Base-by-base conservation (phyloP, 2,797 vertebrate species). In the Crocodylus rhombifer region DNA sequence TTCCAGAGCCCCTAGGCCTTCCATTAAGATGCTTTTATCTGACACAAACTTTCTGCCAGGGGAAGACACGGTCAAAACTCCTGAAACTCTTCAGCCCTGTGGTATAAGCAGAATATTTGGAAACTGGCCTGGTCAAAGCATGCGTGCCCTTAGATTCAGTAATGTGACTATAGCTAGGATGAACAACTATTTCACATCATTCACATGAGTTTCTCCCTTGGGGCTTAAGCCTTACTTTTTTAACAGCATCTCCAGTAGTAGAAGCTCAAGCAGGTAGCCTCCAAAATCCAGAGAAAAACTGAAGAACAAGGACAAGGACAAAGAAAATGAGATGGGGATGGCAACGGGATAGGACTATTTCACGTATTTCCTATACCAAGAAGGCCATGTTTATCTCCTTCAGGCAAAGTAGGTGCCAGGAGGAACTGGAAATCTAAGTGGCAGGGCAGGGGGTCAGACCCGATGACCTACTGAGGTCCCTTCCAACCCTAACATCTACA, bases 21-120 rank as follows among this genome's bases (percentile, higher is more conserved):
- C 92, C 92, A 60, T 86, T 92, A 91, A 1, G 1, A 76, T 86
- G 88, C 76, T 94, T 94, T 96, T 87, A 92, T 88, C 61, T 80
- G 79, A 95, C 92, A 88, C 26, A 91, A 92, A 88, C 92, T 95
- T 94, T 94, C 87, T 82, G 80, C 86, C 82, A 14, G 15, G 42
- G 57, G 89, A 96, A 89, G 82, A 93, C 94, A 90, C 77, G 82
- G 93, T 88, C 94, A 91, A 95, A 89, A 85, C 93, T 16, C 56
- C 0, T 0, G 51, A 77, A 81, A 88, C 75, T 57, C 67, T 74
- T 75, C 55, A 94, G 75, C 28, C 64, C 73, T 0, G 0, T 11
- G 82, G 83, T 86, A 76, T 65, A 78, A 88, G 92, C 16, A 82
- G 64, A 42, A 28, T n/a, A 79, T 78, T 77, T 81, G 79, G 89